Evolutionary conservation across 2,888 invertebrate genomes (phyloP).

Genomic region (Parnassius smintheus): DNA sequence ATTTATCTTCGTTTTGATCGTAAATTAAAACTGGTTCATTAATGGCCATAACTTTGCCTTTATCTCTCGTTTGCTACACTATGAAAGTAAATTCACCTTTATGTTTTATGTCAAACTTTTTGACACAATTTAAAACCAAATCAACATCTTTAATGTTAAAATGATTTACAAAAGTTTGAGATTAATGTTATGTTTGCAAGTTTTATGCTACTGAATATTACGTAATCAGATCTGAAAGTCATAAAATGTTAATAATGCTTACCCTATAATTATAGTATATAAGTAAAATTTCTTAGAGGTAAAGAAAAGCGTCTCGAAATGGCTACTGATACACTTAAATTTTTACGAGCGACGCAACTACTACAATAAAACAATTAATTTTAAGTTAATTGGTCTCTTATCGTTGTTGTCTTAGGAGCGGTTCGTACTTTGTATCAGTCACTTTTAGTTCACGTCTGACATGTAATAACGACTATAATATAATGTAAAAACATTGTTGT

Average conservation of each 20-base stretch:
- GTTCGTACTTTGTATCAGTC: conserved; percentile 52
- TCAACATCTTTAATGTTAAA: no score
- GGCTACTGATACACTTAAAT: conserved; percentile 36
- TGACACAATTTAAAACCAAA: no score
- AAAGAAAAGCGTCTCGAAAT: conserved; percentile 17
- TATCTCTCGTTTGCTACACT: conserved; percentile 44
- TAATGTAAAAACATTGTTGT: conserved; percentile 64
- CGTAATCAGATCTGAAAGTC: conserved; percentile 1
- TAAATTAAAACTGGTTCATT: conserved; percentile 72
- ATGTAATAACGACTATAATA: conserved; percentile 38
- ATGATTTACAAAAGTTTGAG: no score
- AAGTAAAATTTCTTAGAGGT: conserved; percentile 31
- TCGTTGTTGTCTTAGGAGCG: conserved; percentile 51
- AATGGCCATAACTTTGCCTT: conserved; percentile 64
- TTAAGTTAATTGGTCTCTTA: conserved; percentile 65
- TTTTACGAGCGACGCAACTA: conserved; percentile 54
- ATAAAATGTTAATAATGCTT: conserved; percentile 12
- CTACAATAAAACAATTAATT: conserved; percentile 68
- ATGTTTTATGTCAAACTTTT: background rate
- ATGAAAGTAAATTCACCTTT: conserved; percentile 31
- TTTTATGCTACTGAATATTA: conserved; percentile 1
- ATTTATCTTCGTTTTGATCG: conserved; percentile 61
- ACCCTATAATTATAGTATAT: conserved; percentile 46
- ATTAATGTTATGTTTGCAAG: background rate
- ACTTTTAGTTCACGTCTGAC: conserved; percentile 32